Percentiles rank a stretch among this genome's conserved stretches.
phyloP scores from a whole-genome alignment of 2,888 invertebrate species.

The Labia minor region DNA sequence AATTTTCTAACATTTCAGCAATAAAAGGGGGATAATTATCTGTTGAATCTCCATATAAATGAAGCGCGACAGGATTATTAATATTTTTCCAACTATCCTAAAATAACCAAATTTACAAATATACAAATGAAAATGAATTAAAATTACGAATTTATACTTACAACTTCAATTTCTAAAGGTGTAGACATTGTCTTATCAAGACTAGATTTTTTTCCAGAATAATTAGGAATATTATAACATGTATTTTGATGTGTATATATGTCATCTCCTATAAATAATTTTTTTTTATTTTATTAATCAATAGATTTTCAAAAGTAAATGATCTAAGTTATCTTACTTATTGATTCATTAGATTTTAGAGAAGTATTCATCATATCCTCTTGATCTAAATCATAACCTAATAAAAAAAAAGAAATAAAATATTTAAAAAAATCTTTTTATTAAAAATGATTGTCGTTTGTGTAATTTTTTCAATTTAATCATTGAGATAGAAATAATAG shows the following conservation, averaged over 20 bases:
- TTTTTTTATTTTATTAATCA: too few species aligned
- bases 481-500: too few species aligned
- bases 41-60: not conserved
- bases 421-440: too few species aligned
- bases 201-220: not conserved
- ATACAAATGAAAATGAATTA: not conserved
- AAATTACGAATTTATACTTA: not conserved
- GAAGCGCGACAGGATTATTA: not conserved
- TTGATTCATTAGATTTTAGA: too few species aligned
- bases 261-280: slow-evolving; percentile 4
- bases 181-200: not conserved
- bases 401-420: too few species aligned
- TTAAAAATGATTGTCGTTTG: too few species aligned
- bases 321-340: too few species aligned
- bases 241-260: not conserved
- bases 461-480: too few species aligned
- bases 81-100: not conserved
- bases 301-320: too few species aligned
- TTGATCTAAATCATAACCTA: too few species aligned
- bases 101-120: not conserved
- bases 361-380: too few species aligned
- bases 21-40: not conserved
- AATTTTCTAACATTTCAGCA: not conserved
- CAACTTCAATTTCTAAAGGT: not conserved
- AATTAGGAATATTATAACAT: not conserved